These are phyloP conservation scores for Drosophila ironensis DNA, from an alignment of 1,140 invertebrate species.

Conservation along the genomic window DNA sequence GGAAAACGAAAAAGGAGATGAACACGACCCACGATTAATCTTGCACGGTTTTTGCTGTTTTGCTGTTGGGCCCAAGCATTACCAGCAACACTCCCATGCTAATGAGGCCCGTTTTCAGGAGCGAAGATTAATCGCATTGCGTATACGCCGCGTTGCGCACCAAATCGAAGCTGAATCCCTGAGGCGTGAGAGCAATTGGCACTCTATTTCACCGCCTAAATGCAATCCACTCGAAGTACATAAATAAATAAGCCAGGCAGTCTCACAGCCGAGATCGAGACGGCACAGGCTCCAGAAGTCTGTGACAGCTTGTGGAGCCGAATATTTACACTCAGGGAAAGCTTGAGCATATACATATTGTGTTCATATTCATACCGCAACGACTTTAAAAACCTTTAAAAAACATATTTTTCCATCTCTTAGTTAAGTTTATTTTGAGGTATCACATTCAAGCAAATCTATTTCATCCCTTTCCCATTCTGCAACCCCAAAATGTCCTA, in stretches of 20 bases:
- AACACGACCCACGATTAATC: constrained; percentile 44
- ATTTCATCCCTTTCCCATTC: no score
- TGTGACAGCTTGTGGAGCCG: constrained; percentile 40
- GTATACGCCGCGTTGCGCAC: constrained; percentile 47
- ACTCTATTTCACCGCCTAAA: constrained; percentile 50
- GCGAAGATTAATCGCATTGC: constrained; percentile 62
- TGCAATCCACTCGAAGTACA: constrained; percentile 30
- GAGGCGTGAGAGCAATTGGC: constrained; percentile 58
- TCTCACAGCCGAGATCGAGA: background rate
- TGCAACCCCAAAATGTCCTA: no score
- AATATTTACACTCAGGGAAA: background rate
- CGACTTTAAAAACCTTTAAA: no score
- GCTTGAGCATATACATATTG: background rate
- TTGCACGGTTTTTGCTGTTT: constrained; percentile 13
- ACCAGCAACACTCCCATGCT: background rate
- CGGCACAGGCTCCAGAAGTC: constrained; percentile 59
- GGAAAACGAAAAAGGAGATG: constrained; percentile 18
- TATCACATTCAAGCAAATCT: no score
- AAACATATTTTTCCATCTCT: no score
- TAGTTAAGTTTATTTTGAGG: no score
- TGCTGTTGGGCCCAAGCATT: background rate
- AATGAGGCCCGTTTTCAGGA: constrained; percentile 4
- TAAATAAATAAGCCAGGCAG: constrained; percentile 42
- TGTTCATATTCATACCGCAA: background rate
- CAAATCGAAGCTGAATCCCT: constrained; percentile 36